These are phyloP conservation scores for Cinclus cinclus DNA, from an alignment of 2,113 vertebrate genomes.

Conservation along the genomic window DNA sequence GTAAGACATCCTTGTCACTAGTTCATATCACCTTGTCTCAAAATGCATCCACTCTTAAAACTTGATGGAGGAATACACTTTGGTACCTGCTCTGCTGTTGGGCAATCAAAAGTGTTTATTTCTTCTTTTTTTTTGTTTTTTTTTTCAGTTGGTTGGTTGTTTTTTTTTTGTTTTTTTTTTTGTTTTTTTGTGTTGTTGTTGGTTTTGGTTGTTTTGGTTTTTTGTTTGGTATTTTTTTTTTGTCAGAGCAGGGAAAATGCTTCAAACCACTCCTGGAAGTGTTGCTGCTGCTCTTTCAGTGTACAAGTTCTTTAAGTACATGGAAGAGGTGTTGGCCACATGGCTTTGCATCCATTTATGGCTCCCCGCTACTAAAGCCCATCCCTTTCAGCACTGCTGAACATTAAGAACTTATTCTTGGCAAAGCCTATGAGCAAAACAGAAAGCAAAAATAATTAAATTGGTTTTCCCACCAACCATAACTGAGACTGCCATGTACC, in stretches of 20 bases:
- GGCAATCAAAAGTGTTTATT: neutral
- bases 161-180: too few species aligned
- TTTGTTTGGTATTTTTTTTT: neutral
- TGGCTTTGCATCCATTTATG: neutral
- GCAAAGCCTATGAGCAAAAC: neutral
- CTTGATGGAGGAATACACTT: neutral
- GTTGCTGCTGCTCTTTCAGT: neutral
- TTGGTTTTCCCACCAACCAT: neutral
- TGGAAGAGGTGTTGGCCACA: neutral
- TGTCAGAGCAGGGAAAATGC: neutral
- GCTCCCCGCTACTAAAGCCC: neutral
- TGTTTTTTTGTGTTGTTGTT: too few species aligned
- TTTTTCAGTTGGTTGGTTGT: too few species aligned
- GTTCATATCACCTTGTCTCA: neutral
- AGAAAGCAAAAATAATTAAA: neutral
- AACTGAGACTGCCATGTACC: neutral
- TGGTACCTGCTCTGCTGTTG: neutral
- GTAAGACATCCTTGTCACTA: neutral
- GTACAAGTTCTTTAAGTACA: neutral
- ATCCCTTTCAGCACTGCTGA: neutral
- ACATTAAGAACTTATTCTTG: neutral
- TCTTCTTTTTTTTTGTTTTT: too few species aligned
- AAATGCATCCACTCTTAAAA: neutral
- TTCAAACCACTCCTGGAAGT: neutral
- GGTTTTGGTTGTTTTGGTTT: too few species aligned